Conservation (phyloP, 2,797 vertebrate species). For the Parauchenoglanis ngamensis region DNA sequence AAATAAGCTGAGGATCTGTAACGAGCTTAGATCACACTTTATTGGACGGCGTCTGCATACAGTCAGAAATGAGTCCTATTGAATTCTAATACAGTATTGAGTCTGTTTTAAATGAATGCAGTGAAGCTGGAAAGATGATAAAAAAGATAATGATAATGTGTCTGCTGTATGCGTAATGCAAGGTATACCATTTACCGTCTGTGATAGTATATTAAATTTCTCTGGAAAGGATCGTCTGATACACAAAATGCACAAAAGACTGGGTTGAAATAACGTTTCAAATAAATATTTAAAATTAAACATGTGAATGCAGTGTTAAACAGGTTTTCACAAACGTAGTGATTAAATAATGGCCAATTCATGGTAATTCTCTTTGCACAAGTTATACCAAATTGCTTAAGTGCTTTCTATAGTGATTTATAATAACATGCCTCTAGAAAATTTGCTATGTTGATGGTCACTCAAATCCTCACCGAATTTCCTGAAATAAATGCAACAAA, state of each 20-base stretch:
- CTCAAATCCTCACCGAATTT: neutral
- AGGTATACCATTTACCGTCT: neutral
- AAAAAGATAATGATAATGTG: slow-evolving; percentile 19
- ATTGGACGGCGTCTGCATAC: neutral
- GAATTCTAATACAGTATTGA: slow-evolving; percentile 7
- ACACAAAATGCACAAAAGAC: neutral
- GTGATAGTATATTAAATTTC: neutral
- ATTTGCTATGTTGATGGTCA: neutral
- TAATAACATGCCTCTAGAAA: neutral
- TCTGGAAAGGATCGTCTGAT: neutral
- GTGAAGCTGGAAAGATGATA: neutral
- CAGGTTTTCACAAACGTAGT: neutral
- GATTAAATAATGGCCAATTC: neutral
- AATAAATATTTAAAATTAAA: neutral
- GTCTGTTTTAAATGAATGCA: slow-evolving; percentile 1
- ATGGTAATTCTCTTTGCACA: neutral
- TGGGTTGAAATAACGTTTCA: neutral
- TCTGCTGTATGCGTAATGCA: slow-evolving; percentile 1
- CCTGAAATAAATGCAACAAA: neutral
- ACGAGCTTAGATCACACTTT: neutral
- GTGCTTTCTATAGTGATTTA: neutral
- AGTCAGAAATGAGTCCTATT: slow-evolving; percentile 2
- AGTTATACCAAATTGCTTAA: neutral
- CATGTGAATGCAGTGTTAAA: neutral
- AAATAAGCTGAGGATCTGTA: slow-evolving; percentile 4